Percentiles rank a stretch among this genome's conserved stretches.
Conservation (phyloP, 2,888 invertebrate genomes). For the Sceliomorpha sp. region DNA sequence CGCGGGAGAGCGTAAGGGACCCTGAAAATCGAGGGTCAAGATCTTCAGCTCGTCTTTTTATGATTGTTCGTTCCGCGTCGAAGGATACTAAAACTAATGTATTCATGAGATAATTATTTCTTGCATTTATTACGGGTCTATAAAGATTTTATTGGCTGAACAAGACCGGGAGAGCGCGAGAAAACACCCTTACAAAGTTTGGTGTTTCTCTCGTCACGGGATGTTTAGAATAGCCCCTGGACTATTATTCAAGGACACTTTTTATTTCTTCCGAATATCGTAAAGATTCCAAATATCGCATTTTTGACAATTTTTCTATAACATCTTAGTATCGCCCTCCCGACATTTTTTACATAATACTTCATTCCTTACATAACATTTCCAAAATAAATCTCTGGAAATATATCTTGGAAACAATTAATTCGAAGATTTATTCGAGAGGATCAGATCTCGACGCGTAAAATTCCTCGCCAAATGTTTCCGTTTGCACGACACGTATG, state of each 20-base stretch:
- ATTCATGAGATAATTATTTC: constrained; percentile 78
- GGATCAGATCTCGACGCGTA: too few relatives aligned
- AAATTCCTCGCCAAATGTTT: constrained; percentile 9
- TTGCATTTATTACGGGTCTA: constrained; percentile 73
- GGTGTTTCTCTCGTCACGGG: constrained; percentile 60
- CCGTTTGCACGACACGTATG: constrained; percentile 41
- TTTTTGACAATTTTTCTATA: too few relatives aligned
- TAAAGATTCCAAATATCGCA: constrained; percentile 12
- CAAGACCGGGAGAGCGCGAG: constrained; percentile 59
- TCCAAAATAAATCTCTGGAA: too few relatives aligned
- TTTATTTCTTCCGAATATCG: constrained; percentile 41
- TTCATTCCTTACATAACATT: too few relatives aligned
- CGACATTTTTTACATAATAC: too few relatives aligned
- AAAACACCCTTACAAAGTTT: constrained; percentile 70
- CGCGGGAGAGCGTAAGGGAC: constrained; percentile 20
- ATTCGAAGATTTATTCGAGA: too few relatives aligned
- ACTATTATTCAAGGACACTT: constrained; percentile 7
- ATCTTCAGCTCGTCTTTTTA: constrained; percentile 64
- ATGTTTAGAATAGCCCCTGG: constrained; percentile 63
- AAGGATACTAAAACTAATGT: constrained; percentile 74
- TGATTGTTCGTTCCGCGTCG: constrained; percentile 65
- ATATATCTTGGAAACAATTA: too few relatives aligned
- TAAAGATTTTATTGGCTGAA: constrained; percentile 70
- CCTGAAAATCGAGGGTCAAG: constrained; percentile 64
- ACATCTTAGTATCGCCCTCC: too few relatives aligned